Evolutionary conservation across 2,888 invertebrate species (phyloP), one percentile per base, ranked within the genome.

Genomic region (Dasypogon diadema): DNA sequence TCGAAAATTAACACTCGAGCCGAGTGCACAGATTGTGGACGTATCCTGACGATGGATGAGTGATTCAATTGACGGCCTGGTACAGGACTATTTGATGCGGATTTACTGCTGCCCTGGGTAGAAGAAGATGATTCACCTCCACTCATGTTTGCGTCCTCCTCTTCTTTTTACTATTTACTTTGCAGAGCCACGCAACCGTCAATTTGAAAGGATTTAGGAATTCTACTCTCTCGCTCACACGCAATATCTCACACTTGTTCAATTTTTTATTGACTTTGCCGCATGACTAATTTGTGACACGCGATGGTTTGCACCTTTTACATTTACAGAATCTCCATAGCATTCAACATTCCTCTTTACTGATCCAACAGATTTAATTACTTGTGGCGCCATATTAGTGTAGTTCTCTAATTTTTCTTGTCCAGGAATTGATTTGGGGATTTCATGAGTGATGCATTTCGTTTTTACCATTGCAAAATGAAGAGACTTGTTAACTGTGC

Each of bases 1-100:
- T 93, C 93, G 84, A 93, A 93, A 81, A 92, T 89, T 81, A 93
- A 88, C 80, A 92, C 92, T 84, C 93, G 89, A 74, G 93, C 93
- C 78, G 93, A 92, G 86, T 93, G 90, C 76, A 89, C 89, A 81
- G 90, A 89, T 83, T 90, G 89, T 78, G 90, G 89, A 84, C 86
- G 82, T 75, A 70, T 60, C 14, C 78, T 68, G 16, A 76, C 10
- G 22, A 56, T 56, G 26, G 63, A 51, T 12, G 58, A 21, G 18
- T 60, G 51, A 18, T 48, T 34, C 42, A 46, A 21, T 55, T 60
- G 73, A 12, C 74, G 74, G 34, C 26, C 42, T 30, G 63, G 55
- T 4, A 73, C 26, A 6, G 74, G 68, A 48, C 74, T 74, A 14
- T 74, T 74, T 21, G 68, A 68, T 26, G 51, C 46, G 26, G 76